A percentile compares a stretch with the other conserved stretches of the same genome.
phyloP scores from a whole-genome alignment of 2,797 vertebrate species.

The Smutsia temminckii region DNA sequence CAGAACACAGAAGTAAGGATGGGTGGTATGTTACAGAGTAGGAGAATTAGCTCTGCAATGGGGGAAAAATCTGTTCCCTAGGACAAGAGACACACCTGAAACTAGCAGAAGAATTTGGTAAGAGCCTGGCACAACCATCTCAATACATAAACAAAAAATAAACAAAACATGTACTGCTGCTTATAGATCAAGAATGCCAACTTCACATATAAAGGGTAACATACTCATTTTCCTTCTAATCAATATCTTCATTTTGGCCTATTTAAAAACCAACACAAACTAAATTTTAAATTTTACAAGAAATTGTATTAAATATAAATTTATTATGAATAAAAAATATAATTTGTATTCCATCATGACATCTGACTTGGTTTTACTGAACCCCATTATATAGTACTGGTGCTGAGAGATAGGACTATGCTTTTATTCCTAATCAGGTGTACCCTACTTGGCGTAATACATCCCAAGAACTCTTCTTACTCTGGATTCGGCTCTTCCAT shows the following conservation, averaged over 20 bases:
- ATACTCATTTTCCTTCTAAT: background rate
- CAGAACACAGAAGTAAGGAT: background rate
- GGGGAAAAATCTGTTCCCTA: background rate
- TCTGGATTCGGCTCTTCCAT: background rate
- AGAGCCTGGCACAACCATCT: background rate
- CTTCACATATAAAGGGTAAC: too few relatives aligned
- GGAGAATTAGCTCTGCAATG: background rate
- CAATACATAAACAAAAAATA: background rate
- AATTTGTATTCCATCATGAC: background rate
- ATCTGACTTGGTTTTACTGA: background rate
- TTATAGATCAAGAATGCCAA: background rate
- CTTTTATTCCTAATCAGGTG: background rate
- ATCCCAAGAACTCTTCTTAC: background rate
- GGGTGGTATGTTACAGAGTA: background rate
- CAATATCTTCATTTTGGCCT: background rate
- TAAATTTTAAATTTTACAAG: background rate
- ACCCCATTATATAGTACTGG: background rate
- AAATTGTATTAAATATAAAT: background rate
- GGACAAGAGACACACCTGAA: background rate
- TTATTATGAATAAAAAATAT: background rate
- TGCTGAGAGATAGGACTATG: background rate
- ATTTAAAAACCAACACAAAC: background rate
- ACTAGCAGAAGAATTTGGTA: background rate
- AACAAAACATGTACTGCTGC: background rate
- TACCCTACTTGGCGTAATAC: background rate